Percentiles rank a stretch among this genome's conserved stretches.
Evolutionary conservation across 1,140 invertebrate species (phyloP).

Genomic region (Lepidurus apus): DNA sequence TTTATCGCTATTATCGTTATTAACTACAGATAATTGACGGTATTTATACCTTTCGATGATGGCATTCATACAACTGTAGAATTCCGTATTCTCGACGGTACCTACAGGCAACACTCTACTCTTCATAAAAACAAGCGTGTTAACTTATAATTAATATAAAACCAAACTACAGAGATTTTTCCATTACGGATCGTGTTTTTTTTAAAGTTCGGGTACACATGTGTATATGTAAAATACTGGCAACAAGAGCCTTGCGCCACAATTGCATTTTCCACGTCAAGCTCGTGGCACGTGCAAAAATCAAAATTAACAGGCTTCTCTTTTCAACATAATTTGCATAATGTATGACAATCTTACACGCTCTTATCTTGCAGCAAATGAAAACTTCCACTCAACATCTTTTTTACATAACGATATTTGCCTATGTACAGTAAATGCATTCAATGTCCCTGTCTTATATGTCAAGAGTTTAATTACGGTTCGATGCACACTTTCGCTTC

Average conservation of each 20-base stretch:
- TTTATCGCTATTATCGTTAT: too few species aligned
- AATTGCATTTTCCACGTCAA: background rate
- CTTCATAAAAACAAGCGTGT: too few species aligned
- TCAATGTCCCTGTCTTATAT: background rate
- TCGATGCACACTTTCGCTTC: constrained; percentile 8
- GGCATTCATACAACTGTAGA: too few species aligned
- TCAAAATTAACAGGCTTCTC: background rate
- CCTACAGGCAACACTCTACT: too few species aligned
- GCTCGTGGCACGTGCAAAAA: background rate
- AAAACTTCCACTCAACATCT: background rate
- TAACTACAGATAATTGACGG: too few species aligned
- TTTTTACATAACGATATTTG: constrained; percentile 12
- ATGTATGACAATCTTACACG: too few species aligned
- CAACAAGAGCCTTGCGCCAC: constrained; percentile 7
- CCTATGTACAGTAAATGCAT: constrained; percentile 1
- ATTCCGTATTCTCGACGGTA: too few species aligned
- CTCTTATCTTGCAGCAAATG: background rate
- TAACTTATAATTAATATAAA: background rate
- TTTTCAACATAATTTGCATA: background rate
- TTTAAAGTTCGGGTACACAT: background rate
- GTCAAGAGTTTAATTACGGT: constrained; percentile 4
- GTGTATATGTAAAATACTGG: constrained; percentile 16
- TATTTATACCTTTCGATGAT: too few species aligned
- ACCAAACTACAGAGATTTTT: background rate
- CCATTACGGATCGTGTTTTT: background rate